Evolutionary conservation across 2,888 invertebrate genomes (phyloP), one percentile per base, ranked within the genome.

Genomic region (Noctua janthe): DNA sequence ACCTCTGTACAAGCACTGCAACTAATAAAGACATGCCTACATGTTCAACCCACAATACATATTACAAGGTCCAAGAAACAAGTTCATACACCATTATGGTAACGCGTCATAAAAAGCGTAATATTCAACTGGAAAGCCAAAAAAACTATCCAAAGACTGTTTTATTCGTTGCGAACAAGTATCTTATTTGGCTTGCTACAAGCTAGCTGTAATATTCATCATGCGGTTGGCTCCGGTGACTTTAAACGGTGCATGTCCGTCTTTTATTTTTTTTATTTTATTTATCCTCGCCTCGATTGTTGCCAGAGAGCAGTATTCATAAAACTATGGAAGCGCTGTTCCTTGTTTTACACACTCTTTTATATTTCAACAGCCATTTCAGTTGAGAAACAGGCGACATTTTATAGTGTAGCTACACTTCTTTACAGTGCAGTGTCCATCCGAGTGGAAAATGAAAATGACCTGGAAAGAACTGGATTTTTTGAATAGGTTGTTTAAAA

Each of bases 201-300:
- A 91, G 93, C 94, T 89, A 94, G 92, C 93, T 96, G 95, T 93
- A 95, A 95, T 95, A 96, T 96, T 95, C 95, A 96, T 96, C 95
- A 96, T 95, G 91, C 91, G 92, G 94, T 93, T 94, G 94, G 95
- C 95, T 93, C 92, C 92, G 91, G 93, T 93, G 93, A 94, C 94
- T 95, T 95, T 95, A 96, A 96, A 95, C 94, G 94, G 93, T 93
- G 94, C 95, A 94, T 95, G 94, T 94, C 94, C 92, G 91, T 93
- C 91, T 93, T 92, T 92, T 91, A 91, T 84, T 88, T 85, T 85
- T 88, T 83, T 83, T 78, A 91, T 92, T 93, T 94, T 94, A 94
- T 95, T 95, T 94, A 94, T 94, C 92, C 93, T 91, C 93, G 94
- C 94, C 94, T 92, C 95, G 94, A 96, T 95, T 95, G 95, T 94